These are phyloP conservation scores for Chiloscyllium plagiosum DNA, from an alignment of 2,113 vertebrate genomes.

Conservation along the genomic window DNA sequence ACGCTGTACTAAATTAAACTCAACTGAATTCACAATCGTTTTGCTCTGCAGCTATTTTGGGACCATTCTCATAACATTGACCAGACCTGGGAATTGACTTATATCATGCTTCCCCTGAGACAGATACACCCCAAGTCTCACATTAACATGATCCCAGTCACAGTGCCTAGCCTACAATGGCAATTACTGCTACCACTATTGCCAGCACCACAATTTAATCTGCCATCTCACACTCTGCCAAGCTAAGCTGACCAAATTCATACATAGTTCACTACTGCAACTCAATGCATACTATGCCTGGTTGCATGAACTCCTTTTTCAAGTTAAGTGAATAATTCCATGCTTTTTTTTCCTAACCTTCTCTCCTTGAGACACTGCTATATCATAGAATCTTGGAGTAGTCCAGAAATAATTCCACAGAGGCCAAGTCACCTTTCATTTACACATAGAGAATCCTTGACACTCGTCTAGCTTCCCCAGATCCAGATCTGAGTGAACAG, in stretches of 20 bases:
- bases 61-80: not conserved
- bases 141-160: too few relatives aligned
- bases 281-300: not conserved
- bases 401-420: too few relatives aligned
- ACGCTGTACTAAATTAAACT: conserved; percentile 1
- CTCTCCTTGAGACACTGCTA: not conserved
- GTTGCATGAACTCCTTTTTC: not conserved
- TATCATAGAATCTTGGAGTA: not conserved
- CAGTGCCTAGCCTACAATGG: not conserved
- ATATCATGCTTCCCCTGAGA: not conserved
- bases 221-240: conserved; percentile 16
- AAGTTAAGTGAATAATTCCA: not conserved
- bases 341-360: not conserved
- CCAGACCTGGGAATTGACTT: not conserved
- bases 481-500: too few relatives aligned
- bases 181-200: not conserved
- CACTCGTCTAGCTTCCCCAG: too few relatives aligned
- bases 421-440: too few relatives aligned
- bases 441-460: too few relatives aligned
- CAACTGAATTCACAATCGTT: not conserved
- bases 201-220: not conserved
- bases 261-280: not conserved
- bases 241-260: not conserved
- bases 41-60: not conserved
- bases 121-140: not conserved